phyloP scores from a whole-genome alignment of 1,140 invertebrate genomes.

The Papilio polytes region DNA sequence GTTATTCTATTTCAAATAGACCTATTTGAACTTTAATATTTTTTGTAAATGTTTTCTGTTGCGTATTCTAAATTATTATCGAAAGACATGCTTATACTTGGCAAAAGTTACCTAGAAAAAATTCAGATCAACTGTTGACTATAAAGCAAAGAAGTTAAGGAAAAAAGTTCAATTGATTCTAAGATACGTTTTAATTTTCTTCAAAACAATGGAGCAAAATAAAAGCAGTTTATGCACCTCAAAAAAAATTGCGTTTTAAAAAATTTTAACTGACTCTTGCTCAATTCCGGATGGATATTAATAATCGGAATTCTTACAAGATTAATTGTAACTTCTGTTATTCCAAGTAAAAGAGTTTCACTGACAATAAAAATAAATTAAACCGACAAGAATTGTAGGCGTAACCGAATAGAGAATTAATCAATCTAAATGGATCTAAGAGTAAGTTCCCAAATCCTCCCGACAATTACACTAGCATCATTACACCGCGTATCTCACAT shows the following conservation, averaged over 20 bases:
- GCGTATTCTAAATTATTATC: background rate
- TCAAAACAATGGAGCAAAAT: too few relatives aligned
- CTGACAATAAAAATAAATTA: background rate
- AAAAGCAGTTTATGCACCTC: too few relatives aligned
- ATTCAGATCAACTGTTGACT: background rate
- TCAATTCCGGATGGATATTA: too few relatives aligned
- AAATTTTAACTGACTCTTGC: too few relatives aligned
- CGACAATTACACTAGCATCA: slow-evolving; percentile 71
- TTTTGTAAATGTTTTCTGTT: background rate
- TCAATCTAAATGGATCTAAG: slow-evolving; percentile 62
- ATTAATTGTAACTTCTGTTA: too few relatives aligned
- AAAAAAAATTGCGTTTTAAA: too few relatives aligned
- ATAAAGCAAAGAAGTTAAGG: too few relatives aligned
- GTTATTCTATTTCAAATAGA: slow-evolving; percentile 25
- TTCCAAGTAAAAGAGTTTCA: too few relatives aligned
- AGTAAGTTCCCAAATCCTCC: slow-evolving; percentile 61
- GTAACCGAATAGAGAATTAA: slow-evolving; percentile 44
- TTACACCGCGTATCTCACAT: slow-evolving; percentile 69
- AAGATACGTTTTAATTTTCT: background rate
- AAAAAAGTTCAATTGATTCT: too few relatives aligned
- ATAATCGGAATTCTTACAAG: too few relatives aligned
- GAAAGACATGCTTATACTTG: background rate
- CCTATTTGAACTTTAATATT: background rate
- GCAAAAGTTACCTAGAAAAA: background rate
- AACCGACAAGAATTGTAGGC: background rate